phyloP scores from a whole-genome alignment of 2,888 invertebrate genomes.

The Eucera pruinosa region DNA sequence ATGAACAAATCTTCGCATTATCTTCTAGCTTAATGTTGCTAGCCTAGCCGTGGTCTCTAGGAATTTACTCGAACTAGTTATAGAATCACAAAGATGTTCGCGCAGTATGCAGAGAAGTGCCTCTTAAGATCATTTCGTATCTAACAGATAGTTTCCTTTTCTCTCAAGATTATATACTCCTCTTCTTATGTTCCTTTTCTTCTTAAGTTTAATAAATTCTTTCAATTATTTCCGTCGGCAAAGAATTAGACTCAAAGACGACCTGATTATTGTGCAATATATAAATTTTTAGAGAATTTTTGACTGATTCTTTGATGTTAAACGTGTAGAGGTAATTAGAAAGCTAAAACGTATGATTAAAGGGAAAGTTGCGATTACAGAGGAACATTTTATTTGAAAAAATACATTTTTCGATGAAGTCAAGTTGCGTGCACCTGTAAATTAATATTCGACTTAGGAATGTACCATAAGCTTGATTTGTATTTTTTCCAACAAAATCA shows the following conservation, averaged over 20 bases:
- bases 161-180: neutral
- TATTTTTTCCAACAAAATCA: slow-evolving; percentile 37
- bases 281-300: slow-evolving; percentile 15
- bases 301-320: slow-evolving; percentile 6
- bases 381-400: slow-evolving; percentile 31
- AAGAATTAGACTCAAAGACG: slow-evolving; percentile 6
- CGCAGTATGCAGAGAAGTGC: neutral
- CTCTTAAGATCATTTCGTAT: no score
- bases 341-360: neutral
- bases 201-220: neutral
- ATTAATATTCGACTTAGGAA: neutral
- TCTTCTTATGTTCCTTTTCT: neutral
- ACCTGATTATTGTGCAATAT: slow-evolving; percentile 61
- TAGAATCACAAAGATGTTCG: neutral
- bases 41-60: neutral
- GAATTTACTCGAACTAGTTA: neutral
- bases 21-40: neutral
- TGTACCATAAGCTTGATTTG: neutral
- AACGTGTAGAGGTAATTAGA: neutral
- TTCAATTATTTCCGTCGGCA: neutral
- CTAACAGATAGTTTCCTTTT: no score
- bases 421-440: neutral
- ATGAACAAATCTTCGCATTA: neutral
- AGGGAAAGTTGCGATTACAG: slow-evolving; percentile 35
- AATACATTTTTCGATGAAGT: slow-evolving; percentile 9